Base-by-base conservation (phyloP, 2,113 vertebrate genomes). In the Solenodon paradoxus region DNA sequence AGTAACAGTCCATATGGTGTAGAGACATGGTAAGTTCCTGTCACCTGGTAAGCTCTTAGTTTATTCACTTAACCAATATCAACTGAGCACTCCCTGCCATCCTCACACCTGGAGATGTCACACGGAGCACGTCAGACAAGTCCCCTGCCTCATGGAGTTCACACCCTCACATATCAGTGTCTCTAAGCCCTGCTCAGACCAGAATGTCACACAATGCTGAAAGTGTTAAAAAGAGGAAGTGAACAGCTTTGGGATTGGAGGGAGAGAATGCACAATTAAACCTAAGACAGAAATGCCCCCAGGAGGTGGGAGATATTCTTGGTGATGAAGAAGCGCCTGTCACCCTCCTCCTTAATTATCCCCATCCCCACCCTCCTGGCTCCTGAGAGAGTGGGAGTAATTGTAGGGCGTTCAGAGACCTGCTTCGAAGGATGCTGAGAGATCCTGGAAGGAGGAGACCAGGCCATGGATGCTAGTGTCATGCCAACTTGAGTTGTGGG, bases 301-400 rank as follows among this genome's bases (percentile, higher is more conserved):
- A 38, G 89, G 93, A 96, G 78, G 57, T 63, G 75, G 93, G 49
- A 96, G 93, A 95, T 83, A 85, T 92, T 96, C 79, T 95, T 83
- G 77, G 89, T 93, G 35, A 51, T 75, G 71, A 74, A 85, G 78
- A 93, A 47, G 55, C 28, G 51, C 69, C 78, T 96, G 96, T 96
- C 96, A 93, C 63, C 93, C 69, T 92, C 79, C 95, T 91, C 82
- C 32, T 87, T 97, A 96, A 95, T 96, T 96, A 97, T 88, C 89
- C 68, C 79, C 51, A 26, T 89, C 64, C 79, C 63, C 84, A 28
- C 30, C 42, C 72, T 83, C 81, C 71, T 38, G 88, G 92, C 89
- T 96, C 57, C 79, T 38, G 59, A 79, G 45, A 89, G 97, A 94
- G 97, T 97, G 92, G 97, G 96, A 86, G 94, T 97, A 96, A 97